These are phyloP conservation scores for Tachuris rubrigastra DNA, from an alignment of 2,113 vertebrate species.

Conservation along the genomic window DNA sequence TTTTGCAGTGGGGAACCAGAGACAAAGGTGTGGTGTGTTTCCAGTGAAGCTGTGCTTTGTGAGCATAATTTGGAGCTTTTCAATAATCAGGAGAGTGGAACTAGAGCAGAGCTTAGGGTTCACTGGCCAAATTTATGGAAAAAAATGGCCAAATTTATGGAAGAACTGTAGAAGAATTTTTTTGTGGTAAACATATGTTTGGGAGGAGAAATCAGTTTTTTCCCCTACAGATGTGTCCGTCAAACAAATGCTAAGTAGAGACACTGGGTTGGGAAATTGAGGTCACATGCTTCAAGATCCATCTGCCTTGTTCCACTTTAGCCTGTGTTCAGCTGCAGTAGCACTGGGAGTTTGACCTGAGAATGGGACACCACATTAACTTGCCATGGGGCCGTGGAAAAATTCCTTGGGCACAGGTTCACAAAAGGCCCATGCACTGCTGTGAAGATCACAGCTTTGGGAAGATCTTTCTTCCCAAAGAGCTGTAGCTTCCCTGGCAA, in stretches of 20 bases:
- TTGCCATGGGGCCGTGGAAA: not conserved
- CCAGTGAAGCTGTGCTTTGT: not conserved
- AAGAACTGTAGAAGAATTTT: not conserved
- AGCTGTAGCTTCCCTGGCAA: not conserved
- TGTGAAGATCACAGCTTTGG: not conserved
- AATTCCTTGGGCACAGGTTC: not conserved
- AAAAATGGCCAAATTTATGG: not conserved
- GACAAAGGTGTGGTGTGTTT: not conserved
- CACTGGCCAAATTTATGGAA: not conserved
- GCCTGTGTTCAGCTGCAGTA: not conserved
- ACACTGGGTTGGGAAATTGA: not conserved
- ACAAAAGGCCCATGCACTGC: not conserved
- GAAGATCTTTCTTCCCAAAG: not conserved
- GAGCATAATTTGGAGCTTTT: not conserved
- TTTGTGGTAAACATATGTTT: not conserved
- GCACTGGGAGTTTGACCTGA: not conserved
- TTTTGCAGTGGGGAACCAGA: not conserved
- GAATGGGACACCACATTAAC: accelerated
- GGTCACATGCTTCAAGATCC: not conserved
- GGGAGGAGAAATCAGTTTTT: not conserved
- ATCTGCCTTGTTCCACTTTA: not conserved
- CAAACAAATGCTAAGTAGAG: not conserved
- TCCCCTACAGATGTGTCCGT: not conserved
- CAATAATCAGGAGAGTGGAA: not conserved
- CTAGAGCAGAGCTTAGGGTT: not conserved